phyloP scores from a whole-genome alignment of 1,140 invertebrate species.

The Trichonephila clavata region DNA sequence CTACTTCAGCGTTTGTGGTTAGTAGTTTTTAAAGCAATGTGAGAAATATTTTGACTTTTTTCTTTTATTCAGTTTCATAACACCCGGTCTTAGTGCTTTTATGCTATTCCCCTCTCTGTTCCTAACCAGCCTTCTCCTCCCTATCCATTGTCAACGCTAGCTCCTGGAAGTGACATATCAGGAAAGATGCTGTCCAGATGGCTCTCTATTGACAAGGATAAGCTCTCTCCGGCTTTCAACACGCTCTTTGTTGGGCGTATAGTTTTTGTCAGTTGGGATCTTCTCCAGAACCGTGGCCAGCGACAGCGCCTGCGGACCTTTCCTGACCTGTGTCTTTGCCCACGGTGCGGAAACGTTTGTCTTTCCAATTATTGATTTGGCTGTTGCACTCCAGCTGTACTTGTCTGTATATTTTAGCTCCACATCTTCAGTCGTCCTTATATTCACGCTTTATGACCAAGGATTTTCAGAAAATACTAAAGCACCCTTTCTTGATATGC shows the following conservation, averaged over 20 bases:
- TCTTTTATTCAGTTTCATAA: conserved; percentile 3
- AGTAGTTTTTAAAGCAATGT: not conserved
- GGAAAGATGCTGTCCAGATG: conserved; percentile 72
- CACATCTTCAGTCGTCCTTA: not conserved
- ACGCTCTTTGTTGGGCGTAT: conserved; percentile 39
- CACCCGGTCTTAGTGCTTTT: not conserved
- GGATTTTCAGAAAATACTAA: not conserved
- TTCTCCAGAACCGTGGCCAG: conserved; percentile 1
- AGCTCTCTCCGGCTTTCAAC: conserved; percentile 67
- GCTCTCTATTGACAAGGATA: conserved; percentile 67
- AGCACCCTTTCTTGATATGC: too few relatives aligned
- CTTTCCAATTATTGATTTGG: conserved; percentile 63
- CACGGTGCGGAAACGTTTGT: conserved; percentile 61
- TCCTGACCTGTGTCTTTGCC: conserved; percentile 1
- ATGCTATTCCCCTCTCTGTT: not conserved
- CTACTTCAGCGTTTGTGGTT: not conserved
- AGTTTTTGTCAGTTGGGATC: conserved; percentile 48
- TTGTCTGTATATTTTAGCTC: conserved; percentile 4
- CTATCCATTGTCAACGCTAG: not conserved
- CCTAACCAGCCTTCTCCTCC: not conserved
- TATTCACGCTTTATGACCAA: not conserved
- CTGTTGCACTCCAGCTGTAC: not conserved
- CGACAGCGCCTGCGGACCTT: conserved; percentile 25
- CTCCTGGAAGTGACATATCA: conserved; percentile 60
- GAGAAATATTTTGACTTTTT: conserved; percentile 4